phyloP scores from a whole-genome alignment of 2,113 vertebrate genomes.

The Suricata suricatta region DNA sequence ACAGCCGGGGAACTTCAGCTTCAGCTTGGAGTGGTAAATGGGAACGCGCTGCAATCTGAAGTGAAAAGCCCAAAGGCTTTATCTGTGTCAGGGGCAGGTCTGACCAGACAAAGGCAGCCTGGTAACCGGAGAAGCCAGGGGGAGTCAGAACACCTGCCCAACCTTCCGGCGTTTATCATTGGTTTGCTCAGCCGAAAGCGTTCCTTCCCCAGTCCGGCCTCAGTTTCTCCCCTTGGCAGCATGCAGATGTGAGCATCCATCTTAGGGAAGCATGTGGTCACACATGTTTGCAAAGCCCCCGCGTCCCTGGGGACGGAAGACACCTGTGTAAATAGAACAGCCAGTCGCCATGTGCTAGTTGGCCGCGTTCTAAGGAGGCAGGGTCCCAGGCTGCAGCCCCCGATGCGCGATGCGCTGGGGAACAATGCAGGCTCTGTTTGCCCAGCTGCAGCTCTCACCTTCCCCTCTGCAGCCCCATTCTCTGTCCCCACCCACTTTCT shows the following conservation, averaged over 20 bases:
- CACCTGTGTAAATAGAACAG: constrained; percentile 77
- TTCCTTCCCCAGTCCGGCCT: constrained; percentile 56
- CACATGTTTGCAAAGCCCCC: constrained; percentile 67
- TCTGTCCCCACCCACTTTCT: not conserved
- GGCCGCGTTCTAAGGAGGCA: constrained; percentile 34
- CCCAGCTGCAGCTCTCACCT: constrained; percentile 75
- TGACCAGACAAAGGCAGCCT: constrained; percentile 60
- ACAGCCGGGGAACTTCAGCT: not conserved
- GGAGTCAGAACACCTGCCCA: constrained; percentile 47
- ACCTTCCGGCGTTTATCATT: constrained; percentile 5
- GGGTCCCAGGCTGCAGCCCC: not conserved
- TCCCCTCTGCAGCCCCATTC: not conserved
- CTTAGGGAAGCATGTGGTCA: constrained; percentile 62
- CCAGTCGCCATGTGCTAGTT: not conserved
- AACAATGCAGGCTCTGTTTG: constrained; percentile 75
- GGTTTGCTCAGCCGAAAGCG: not conserved
- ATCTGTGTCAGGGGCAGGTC: not conserved
- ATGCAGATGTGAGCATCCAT: constrained; percentile 69
- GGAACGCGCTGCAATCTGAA: not conserved
- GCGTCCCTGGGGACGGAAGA: constrained; percentile 58
- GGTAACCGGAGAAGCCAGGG: constrained; percentile 60
- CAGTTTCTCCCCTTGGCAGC: constrained; percentile 70
- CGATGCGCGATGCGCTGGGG: not conserved
- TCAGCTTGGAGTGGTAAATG: not conserved
- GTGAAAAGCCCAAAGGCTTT: constrained; percentile 38